Conservation (phyloP, 2,888 invertebrate genomes). For the Falcaria lacertinaria region DNA sequence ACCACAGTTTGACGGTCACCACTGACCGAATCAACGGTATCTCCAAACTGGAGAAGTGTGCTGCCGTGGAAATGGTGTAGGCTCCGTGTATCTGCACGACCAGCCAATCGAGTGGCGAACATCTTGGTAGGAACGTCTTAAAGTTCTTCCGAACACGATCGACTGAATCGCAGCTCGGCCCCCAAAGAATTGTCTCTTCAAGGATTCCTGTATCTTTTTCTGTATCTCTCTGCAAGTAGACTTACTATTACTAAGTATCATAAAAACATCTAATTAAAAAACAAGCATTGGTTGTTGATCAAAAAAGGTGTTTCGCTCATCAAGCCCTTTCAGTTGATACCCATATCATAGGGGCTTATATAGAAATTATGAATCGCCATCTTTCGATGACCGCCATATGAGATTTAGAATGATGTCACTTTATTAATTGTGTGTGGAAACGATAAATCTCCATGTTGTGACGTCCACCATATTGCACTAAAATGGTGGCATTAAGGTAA, state of each 20-base stretch:
- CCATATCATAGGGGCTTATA: too few species aligned
- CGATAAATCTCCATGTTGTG: too few species aligned
- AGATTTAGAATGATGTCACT: too few species aligned
- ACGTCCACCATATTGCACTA: too few species aligned
- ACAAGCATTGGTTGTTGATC: too few species aligned
- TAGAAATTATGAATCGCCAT: too few species aligned
- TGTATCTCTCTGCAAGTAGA: background rate
- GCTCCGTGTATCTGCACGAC: slow-evolving; percentile 5
- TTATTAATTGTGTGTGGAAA: too few species aligned
- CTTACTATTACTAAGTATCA: background rate
- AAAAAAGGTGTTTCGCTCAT: too few species aligned
- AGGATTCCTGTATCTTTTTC: background rate
- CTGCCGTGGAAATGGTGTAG: slow-evolving; percentile 1
- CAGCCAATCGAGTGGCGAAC: slow-evolving; percentile 6
- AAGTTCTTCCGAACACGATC: background rate
- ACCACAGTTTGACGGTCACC: slow-evolving; percentile 7
- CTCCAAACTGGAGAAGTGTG: background rate
- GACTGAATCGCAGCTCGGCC: slow-evolving; percentile 2
- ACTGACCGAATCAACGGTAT: slow-evolving; percentile 2
- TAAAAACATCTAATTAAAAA: too few species aligned
- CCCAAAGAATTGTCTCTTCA: slow-evolving; percentile 11
- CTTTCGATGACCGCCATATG: too few species aligned
- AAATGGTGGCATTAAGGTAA: too few species aligned
- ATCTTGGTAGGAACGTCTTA: slow-evolving; percentile 2
- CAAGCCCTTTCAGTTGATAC: too few species aligned